phyloP scores from a whole-genome alignment of 2,888 invertebrate species.

The Serripes groenlandicus region DNA sequence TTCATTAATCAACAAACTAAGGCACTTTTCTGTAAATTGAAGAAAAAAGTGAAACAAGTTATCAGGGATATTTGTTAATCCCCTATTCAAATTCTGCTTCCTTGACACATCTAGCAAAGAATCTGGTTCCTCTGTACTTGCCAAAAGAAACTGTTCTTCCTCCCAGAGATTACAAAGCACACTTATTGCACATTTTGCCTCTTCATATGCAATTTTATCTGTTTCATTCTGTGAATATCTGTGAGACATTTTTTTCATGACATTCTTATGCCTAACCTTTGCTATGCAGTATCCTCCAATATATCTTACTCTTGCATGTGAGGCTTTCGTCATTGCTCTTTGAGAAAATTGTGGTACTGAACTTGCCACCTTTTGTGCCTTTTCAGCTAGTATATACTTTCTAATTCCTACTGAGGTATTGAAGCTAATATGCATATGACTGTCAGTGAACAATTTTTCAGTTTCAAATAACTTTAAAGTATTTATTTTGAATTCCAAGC shows the following conservation, averaged over 20 bases:
- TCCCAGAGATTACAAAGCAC: slow-evolving; percentile 32
- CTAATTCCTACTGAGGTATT: too few species aligned
- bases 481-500: too few species aligned
- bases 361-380: too few species aligned
- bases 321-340: too few species aligned
- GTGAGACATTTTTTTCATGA: slow-evolving; percentile 15
- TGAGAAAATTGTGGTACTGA: too few species aligned
- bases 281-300: slow-evolving; percentile 47
- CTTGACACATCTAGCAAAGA: slow-evolving; percentile 35
- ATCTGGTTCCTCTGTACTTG: slow-evolving; percentile 27
- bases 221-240: slow-evolving; percentile 24
- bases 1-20: slow-evolving; percentile 24
- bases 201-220: slow-evolving; percentile 21
- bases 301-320: slow-evolving; percentile 51
- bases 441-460: too few species aligned
- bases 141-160: slow-evolving; percentile 38
- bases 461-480: too few species aligned
- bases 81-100: slow-evolving; percentile 40
- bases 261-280: slow-evolving; percentile 30
- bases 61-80: slow-evolving; percentile 48
- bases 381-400: too few species aligned
- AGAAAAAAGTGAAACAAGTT: slow-evolving; percentile 36
- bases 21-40: slow-evolving; percentile 32
- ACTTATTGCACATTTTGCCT: slow-evolving; percentile 23
- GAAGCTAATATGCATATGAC: too few species aligned